Evolutionary conservation across 1,140 invertebrate species (phyloP), one percentile per base, ranked within the genome.

Genomic region (Sinonovacula constricta): DNA sequence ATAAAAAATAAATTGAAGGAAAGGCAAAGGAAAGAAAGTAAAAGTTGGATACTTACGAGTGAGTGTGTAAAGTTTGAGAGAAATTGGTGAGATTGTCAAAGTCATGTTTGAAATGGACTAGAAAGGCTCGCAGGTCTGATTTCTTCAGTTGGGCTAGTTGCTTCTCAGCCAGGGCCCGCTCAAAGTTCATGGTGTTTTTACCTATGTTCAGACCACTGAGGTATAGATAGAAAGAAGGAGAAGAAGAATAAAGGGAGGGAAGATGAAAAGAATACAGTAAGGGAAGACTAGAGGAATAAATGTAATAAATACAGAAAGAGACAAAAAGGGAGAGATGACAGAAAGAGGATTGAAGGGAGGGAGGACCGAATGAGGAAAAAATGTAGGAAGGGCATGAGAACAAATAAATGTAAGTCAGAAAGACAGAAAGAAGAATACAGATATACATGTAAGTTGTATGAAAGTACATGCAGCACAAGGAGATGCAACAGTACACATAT

Each of bases 101-200:
- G 26, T 85, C 85, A 56, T 82, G 63, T 26, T 80, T 81, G 84
- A 86, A 87, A 57, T 87, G 86, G 33, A 87, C 85, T 65, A 86
- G 60, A 62, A 83, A 87, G 28, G 86, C 83, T 80, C 81, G 75
- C 31, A 85, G 53, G 70, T 87, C 85, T 54, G 78, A 63, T 57
- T 85, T 84, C 70, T 82, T 77, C 71, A 88, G 79, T 65, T 65
- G 66, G n/a, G 86, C 87, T 24, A 87, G 54, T 62, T 87, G 76
- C 60, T 70, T 83, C 67, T 85, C 81, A 39, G 79, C 76, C 36
- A 88, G 63, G 36, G 85, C 83, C 36, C 85, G 77, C 54, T 86
- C 85, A 82, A 81, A 88, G 77, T 88, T 88, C 24, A 81, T 66
- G 51, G 68, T 80, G 68, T 81, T 84, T 68, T 68, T 79, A 65